phyloP scores from a whole-genome alignment of 2,113 vertebrate species.

The Gulo gulo region DNA sequence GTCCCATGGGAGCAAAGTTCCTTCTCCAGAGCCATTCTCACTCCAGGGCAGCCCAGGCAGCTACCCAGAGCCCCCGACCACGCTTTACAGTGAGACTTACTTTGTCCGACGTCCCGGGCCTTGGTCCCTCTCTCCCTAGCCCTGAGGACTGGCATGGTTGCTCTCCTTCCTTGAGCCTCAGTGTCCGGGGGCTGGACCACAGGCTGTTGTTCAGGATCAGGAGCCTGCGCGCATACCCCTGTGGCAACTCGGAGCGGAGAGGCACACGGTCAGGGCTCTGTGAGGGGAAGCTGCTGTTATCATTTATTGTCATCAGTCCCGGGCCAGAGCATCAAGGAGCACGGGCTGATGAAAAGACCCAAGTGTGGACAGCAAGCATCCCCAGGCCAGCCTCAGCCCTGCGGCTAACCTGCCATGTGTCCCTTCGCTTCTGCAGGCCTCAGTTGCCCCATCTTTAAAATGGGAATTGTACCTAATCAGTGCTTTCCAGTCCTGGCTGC shows the following conservation, averaged over 20 bases:
- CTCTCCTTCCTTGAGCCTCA: background rate
- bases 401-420: background rate
- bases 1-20: background rate
- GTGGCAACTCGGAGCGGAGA: background rate
- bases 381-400: background rate
- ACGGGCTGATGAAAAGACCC: background rate
- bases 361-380: background rate
- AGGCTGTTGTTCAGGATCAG: background rate
- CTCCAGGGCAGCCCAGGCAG: background rate
- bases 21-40: background rate
- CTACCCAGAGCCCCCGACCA: background rate
- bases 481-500: background rate
- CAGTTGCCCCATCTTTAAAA: background rate
- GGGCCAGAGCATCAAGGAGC: background rate
- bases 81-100: too few species aligned
- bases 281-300: background rate
- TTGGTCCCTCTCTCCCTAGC: background rate
- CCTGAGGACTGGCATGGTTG: background rate
- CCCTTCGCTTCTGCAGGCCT: background rate
- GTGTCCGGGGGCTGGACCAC: background rate
- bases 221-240: accelerated
- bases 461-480: background rate
- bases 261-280: background rate
- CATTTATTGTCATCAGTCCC: background rate
- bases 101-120: background rate